These are phyloP conservation scores for Tragelaphus strepsiceros DNA, from an alignment of 2,113 vertebrate genomes.

Conservation along the genomic window DNA sequence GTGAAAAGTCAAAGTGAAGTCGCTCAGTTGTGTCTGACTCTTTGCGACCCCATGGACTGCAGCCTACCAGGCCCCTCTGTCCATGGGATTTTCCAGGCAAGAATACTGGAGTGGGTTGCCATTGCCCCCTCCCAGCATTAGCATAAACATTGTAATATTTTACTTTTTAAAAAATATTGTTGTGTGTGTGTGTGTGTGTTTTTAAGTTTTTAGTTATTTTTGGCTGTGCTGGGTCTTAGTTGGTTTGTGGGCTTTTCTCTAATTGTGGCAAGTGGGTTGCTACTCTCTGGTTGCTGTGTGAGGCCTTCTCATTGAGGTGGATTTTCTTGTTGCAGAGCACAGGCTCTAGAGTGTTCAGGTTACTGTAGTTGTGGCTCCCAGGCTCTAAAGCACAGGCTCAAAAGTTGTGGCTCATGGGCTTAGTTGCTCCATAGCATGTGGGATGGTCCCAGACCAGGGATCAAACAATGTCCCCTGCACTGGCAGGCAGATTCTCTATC, in stretches of 20 bases:
- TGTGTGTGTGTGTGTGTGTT: background rate
- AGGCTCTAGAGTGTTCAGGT: background rate
- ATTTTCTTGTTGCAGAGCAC: background rate
- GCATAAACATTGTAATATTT: background rate
- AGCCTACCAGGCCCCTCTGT: too few relatives aligned
- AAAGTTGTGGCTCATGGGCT: background rate
- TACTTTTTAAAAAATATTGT: background rate
- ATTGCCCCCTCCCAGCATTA: background rate
- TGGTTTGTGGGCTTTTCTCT: background rate
- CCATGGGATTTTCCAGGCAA: too few relatives aligned
- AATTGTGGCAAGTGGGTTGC: background rate
- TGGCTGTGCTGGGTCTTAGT: background rate
- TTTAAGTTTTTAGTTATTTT: background rate
- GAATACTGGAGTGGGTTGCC: too few relatives aligned
- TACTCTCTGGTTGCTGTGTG: background rate
- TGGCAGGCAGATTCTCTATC: background rate
- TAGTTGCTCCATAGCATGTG: background rate
- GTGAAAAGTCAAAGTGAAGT: too few relatives aligned
- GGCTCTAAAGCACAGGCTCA: background rate
- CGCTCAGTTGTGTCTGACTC: too few relatives aligned
- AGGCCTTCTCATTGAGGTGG: accelerated
- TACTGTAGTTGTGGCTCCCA: background rate
- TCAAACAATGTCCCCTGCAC: background rate
- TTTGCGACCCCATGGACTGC: too few relatives aligned
- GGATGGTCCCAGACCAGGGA: background rate